Percentiles rank a stretch among this genome's conserved stretches.
These are phyloP conservation scores for Eptesicus fuscus DNA, from an alignment of 2,113 vertebrate genomes.

Conservation along the genomic window DNA sequence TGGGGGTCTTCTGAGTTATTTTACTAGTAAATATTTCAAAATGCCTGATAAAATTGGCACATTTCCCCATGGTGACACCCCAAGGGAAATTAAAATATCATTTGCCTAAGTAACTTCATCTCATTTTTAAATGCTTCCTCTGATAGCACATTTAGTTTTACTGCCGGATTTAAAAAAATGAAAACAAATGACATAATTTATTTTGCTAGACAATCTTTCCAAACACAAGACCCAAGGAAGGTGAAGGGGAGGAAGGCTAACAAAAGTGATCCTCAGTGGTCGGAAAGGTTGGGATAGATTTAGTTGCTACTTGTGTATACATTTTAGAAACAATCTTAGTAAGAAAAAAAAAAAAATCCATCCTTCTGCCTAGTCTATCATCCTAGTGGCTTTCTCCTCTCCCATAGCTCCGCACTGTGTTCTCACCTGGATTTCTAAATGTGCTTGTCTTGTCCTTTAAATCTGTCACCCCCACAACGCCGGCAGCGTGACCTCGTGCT, in stretches of 20 bases:
- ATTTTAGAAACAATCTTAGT: not conserved
- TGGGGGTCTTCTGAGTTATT: not conserved
- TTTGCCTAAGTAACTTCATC: constrained; percentile 16
- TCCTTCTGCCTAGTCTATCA: not conserved
- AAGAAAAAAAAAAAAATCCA: not conserved
- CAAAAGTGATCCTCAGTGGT: not conserved
- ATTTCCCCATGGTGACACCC: not conserved
- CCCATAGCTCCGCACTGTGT: not conserved
- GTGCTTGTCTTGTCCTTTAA: not conserved
- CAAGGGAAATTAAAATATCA: constrained; percentile 13
- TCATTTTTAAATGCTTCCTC: constrained; percentile 7
- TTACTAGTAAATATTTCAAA: not conserved
- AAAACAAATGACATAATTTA: constrained; percentile 14
- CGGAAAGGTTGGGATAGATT: not conserved
- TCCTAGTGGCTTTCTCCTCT: not conserved
- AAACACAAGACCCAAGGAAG: not conserved
- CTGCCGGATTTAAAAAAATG: not conserved
- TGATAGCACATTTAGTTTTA: constrained; percentile 23
- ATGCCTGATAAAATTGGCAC: not conserved
- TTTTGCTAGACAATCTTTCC: constrained; percentile 30
- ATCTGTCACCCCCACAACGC: not conserved
- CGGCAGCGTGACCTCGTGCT: not conserved
- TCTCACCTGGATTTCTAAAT: not conserved
- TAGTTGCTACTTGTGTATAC: not conserved
- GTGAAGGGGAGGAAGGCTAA: not conserved